Base-by-base conservation (phyloP, 2,113 vertebrate species). In the Macaca fascicularis region DNA sequence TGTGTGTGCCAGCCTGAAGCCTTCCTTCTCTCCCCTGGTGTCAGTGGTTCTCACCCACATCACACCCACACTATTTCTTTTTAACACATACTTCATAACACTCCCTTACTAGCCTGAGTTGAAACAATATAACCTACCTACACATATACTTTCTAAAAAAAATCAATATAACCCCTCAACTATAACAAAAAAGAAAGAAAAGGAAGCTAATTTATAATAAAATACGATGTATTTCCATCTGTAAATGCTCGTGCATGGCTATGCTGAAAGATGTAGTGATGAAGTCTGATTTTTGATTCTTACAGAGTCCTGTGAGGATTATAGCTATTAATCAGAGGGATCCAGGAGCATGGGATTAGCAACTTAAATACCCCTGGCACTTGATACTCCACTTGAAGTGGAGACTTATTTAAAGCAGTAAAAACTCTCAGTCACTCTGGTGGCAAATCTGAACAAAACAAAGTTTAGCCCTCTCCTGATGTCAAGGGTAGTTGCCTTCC, bases 181-280 rank as follows among this genome's bases (percentile, higher is more conserved):
- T 89, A 81, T 85, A 85, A 30, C 32, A 87, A 94, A 95, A 9
- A 23, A 95, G 22, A 97, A 90, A 81, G 48, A 55, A 93, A 87
- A 55, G 20, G 50, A 93, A 89, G 43, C 57, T 64, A 93, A 69
- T 38, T 69, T 70, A 70, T n/a, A 79, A 74, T 61, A 23, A 74
- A 91, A 45, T 75, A 84, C 43, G 2, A 85, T 14, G 12, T 45
- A 61, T 90, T 90, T 38, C 75, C 69, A 69, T 38, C 55, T 64
- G 25, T 79, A 94, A 95, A 90, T 59, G 23, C 30, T 52, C 12
- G 1, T 52, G 40, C 8, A 52, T 30, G 69, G 48, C 27, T 82
- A 13, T 25, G 23, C 32, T 20, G 43, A 84, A 93, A 95, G 61
- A 61, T 61, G 35, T 3, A 11, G 50, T 32, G 25, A 86, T 38